A percentile compares a stretch with the other conserved stretches of the same genome.
phyloP scores from a whole-genome alignment of 2,797 vertebrate species.

The Glossophaga mutica region DNA sequence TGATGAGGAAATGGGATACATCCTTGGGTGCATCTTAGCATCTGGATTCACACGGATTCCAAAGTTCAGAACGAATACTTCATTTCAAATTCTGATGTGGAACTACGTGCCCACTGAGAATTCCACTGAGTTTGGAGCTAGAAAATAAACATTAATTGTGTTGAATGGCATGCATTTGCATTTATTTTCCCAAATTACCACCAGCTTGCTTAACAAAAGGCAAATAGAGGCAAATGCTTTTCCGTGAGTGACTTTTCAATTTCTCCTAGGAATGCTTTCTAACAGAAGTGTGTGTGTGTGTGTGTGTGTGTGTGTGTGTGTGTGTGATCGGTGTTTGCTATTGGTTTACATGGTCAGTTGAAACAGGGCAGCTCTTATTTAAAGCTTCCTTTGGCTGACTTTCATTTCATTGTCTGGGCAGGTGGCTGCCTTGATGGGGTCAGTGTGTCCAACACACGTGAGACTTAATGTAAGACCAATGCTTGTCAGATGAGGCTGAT shows the following conservation, averaged over 20 bases:
- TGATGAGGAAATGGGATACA: not conserved
- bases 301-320: not conserved
- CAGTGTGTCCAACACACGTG: not conserved
- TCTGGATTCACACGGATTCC: slow-evolving; percentile 5
- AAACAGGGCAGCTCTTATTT: not conserved
- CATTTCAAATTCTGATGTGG: slow-evolving; percentile 44
- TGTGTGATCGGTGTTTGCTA: not conserved
- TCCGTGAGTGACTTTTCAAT: not conserved
- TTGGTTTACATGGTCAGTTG: not conserved
- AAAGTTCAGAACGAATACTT: not conserved
- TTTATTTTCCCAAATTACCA: slow-evolving; percentile 33
- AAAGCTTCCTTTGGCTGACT: not conserved
- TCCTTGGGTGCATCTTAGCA: not conserved
- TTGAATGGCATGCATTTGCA: slow-evolving; percentile 36
- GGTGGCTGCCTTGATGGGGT: not conserved
- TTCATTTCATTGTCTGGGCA: not conserved
- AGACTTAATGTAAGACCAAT: not conserved
- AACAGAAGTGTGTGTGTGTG: not conserved
- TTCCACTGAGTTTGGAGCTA: slow-evolving; percentile 42
- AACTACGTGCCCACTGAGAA: slow-evolving; percentile 10
- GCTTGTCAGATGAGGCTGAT: not conserved
- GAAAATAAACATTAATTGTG: slow-evolving; percentile 60
- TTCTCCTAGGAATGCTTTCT: not conserved
- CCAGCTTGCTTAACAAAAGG: not conserved
- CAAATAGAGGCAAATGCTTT: not conserved